Evolutionary conservation across 35 echinoderm and acorn worm genomes (phyloP).

Genomic region (Eucidaris tribuloides): DNA sequence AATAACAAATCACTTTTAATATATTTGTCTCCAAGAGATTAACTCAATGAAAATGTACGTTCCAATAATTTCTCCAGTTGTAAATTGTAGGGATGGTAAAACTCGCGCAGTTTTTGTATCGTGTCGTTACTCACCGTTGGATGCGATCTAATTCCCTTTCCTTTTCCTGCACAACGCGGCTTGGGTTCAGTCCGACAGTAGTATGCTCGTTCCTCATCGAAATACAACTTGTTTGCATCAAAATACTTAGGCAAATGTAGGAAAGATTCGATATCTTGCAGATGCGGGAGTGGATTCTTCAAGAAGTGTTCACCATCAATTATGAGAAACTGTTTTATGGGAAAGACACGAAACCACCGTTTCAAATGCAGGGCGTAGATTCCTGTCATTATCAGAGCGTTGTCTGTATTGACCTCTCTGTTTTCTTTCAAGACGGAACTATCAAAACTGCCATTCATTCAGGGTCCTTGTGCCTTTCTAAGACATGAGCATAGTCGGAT

Average conservation of each 20-base stretch:
- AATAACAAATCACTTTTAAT: too few relatives aligned
- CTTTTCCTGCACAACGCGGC: not conserved
- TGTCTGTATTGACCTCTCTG: not conserved
- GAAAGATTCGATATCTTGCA: conserved; percentile 32
- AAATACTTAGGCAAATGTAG: conserved; percentile 9
- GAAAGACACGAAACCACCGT: conserved; percentile 25
- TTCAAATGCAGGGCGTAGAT: not conserved
- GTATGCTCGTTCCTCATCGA: not conserved
- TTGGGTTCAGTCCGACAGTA: conserved; percentile 19
- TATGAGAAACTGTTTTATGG: conserved; percentile 9
- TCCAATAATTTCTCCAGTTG: conserved; percentile 3
- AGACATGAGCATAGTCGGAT: conserved; percentile 25
- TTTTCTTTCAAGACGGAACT: not conserved
- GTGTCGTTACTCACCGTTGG: not conserved
- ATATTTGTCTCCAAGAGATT: too few relatives aligned
- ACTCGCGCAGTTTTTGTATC: not conserved
- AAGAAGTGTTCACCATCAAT: conserved; percentile 18
- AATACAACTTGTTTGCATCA: not conserved
- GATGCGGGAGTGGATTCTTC: not conserved
- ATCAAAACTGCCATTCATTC: conserved; percentile 5
- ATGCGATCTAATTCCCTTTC: conserved; percentile 14
- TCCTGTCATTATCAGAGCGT: not conserved
- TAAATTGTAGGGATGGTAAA: conserved; percentile 30
- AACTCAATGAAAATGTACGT: conserved; percentile 39
- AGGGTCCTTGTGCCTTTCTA: too few relatives aligned